Evolutionary conservation across 2,888 invertebrate species (phyloP), one percentile per base, ranked within the genome.

Genomic region (Orthosia gothica): DNA sequence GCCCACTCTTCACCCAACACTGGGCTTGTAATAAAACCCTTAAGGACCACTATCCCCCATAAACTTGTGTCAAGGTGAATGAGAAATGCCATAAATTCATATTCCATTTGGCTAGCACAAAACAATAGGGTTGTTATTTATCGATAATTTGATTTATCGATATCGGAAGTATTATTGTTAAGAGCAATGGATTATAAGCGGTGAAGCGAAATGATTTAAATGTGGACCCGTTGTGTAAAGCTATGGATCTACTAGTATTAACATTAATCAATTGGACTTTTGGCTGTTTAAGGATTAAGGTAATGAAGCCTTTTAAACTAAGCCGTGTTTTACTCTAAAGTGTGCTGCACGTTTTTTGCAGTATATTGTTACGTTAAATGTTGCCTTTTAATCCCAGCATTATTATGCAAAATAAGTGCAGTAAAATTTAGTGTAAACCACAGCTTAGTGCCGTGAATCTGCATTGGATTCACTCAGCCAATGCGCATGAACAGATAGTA

Each of bases 101-200:
- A 86, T 85, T 83, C 80, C 76, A 85, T 86, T 85, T 79, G 79
- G 83, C 78, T 40, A 67, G 79, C 74, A 85, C 85, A 78, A 78
- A 72, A 72, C 64, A 78, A 67, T 83, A 82, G 83, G 32, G 83
- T 58, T 62, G 83, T 40, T 58, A 66, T 68, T 62, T 74, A 82
- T 68, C 63, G 59, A 74, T 63, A n/a, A 49, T 62, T 58, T 77
- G 63, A 82, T 78, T 82, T 74, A 83, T 83, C 70, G 85, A 26
- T 40, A 57, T 57, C 57, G 59, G 61, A 47, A 54, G 55, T 84
- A 59, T 84, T 71, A 84, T 74, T 45, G 32, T 64, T 32, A n/a
- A 58, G 52, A 32, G 45, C 47, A 12, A 11, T 2, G 52, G 73
- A 59, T 59, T 57, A 23, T 62, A 9, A 13, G n/a, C 55, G 13